These are phyloP conservation scores for Oreocharis arfaki DNA, from an alignment of 2,113 vertebrate genomes.

Conservation along the genomic window DNA sequence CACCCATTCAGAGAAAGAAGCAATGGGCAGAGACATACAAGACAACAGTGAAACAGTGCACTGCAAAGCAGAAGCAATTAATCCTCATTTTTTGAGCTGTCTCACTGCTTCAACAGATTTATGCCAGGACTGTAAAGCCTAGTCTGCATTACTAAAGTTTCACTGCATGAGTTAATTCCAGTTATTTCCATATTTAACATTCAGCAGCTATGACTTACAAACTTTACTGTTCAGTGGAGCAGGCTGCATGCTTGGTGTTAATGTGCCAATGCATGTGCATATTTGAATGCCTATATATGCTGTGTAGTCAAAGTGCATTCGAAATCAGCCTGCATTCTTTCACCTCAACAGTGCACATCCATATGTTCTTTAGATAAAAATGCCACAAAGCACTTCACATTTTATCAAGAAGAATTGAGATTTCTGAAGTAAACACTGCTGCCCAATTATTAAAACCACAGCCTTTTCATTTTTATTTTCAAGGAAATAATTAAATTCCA, in stretches of 20 bases:
- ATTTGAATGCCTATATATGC: background rate
- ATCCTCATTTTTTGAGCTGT: background rate
- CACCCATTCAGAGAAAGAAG: background rate
- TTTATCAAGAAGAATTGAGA: background rate
- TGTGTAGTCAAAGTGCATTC: background rate
- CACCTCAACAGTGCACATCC: background rate
- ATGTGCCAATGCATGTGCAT: background rate
- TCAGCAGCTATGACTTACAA: background rate
- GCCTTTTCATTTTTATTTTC: background rate
- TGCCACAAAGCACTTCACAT: background rate
- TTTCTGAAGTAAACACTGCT: background rate
- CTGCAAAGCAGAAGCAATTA: background rate
- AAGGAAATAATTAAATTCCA: background rate
- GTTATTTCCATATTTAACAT: conserved; percentile 20
- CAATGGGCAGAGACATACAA: background rate
- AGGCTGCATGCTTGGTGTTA: background rate
- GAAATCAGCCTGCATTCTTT: background rate
- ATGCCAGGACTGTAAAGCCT: background rate
- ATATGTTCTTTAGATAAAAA: background rate
- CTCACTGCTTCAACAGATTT: background rate
- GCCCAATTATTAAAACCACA: background rate
- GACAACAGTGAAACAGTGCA: background rate
- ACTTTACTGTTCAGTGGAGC: background rate
- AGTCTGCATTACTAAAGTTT: background rate
- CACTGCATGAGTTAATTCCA: conserved; percentile 4